These are phyloP conservation scores for Bactericera cockerelli DNA, from an alignment of 1,140 invertebrate genomes.

Conservation along the genomic window DNA sequence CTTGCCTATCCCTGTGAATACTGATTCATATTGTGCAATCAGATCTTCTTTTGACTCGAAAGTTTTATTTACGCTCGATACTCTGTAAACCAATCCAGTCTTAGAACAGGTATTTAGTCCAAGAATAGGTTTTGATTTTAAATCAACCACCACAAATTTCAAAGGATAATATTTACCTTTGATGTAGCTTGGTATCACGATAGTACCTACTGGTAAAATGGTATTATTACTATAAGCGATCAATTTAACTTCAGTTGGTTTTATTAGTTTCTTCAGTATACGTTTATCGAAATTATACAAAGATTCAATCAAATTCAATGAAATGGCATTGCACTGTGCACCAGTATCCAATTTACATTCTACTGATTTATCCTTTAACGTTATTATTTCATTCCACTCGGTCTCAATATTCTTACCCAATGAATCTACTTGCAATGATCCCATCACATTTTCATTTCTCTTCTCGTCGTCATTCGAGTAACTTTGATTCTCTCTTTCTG, in stretches of 20 bases:
- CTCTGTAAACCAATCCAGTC: not conserved
- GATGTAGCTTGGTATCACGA: not conserved
- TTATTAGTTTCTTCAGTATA: no score
- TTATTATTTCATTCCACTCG: not conserved
- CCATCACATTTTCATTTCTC: not conserved
- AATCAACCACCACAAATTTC: no score
- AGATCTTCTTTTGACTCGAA: not conserved
- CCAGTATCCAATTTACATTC: not conserved
- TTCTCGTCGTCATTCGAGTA: no score
- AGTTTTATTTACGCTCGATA: not conserved
- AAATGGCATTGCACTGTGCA: not conserved
- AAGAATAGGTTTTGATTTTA: no score
- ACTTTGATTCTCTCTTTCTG: no score
- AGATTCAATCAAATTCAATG: no score
- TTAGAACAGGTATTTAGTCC: not conserved
- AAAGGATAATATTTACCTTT: not conserved
- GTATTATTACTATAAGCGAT: no score
- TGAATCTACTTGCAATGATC: not conserved
- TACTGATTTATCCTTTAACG: not conserved
- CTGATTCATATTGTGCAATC: not conserved
- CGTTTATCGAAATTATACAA: not conserved
- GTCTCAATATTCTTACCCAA: not conserved
- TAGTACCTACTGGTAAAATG: not conserved
- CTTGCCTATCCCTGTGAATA: constrained; percentile 11
- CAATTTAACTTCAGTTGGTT: no score